phyloP scores from a whole-genome alignment of 2,797 vertebrate species.

The Chloroceryle inda region DNA sequence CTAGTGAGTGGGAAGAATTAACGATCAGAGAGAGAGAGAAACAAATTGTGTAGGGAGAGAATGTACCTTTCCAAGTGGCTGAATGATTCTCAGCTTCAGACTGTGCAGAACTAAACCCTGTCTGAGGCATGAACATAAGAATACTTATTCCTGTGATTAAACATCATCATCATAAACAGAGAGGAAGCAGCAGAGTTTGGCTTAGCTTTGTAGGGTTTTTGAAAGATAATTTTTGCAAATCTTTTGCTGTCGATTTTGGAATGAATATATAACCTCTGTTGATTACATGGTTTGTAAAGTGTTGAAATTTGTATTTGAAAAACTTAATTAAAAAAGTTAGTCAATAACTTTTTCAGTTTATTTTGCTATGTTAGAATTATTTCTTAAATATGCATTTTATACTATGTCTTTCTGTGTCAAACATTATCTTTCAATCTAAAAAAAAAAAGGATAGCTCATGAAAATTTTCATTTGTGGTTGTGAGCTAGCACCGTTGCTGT shows the following conservation, averaged over 20 bases:
- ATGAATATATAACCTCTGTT: not conserved
- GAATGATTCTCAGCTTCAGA: not conserved
- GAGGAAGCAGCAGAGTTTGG: not conserved
- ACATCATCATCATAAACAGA: not conserved
- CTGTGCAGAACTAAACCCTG: not conserved
- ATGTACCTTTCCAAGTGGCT: not conserved
- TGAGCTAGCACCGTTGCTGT: not conserved
- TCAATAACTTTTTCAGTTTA: not conserved
- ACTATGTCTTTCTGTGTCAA: not conserved
- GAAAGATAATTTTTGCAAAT: not conserved
- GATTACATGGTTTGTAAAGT: not conserved
- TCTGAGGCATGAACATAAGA: not conserved
- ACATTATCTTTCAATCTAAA: not conserved
- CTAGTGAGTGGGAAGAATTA: not conserved
- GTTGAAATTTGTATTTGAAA: not conserved
- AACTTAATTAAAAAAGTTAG: constrained; percentile 3
- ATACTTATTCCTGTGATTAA: not conserved
- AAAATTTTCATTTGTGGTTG: constrained; percentile 37
- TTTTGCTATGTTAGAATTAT: not conserved
- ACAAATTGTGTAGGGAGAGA: not conserved
- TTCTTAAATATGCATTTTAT: not conserved
- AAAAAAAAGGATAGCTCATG: not conserved
- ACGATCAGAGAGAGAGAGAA: not conserved
- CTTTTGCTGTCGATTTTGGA: not conserved
- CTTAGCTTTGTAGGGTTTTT: not conserved